phyloP scores from a whole-genome alignment of 53 echinoderm and acorn worm genomes.

The Arbacia lixula region DNA sequence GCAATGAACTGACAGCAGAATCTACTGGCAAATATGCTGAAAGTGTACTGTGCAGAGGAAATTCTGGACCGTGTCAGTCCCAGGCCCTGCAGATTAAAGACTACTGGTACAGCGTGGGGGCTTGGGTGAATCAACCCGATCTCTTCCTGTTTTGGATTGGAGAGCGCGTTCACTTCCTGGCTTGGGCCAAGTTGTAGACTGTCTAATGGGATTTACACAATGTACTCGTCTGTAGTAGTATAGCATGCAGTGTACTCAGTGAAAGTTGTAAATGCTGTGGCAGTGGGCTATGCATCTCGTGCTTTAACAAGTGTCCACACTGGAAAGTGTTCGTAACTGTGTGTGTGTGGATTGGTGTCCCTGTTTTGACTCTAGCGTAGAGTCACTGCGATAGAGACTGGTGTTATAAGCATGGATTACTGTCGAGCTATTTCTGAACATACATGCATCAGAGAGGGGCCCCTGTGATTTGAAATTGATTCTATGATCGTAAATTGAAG shows the following conservation, averaged over 20 bases:
- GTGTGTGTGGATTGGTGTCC: not conserved
- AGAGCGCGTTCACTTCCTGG: slow-evolving; percentile 24
- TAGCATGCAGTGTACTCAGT: not conserved
- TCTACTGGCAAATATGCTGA: not conserved
- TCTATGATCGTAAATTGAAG: too few species aligned
- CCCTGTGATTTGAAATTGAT: too few species aligned
- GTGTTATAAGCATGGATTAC: too few species aligned
- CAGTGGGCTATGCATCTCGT: too few species aligned
- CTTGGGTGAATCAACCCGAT: slow-evolving; percentile 41
- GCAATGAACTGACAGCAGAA: not conserved
- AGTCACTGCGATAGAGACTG: too few species aligned
- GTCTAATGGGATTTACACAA: not conserved
- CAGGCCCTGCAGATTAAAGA: not conserved
- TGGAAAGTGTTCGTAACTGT: too few species aligned
- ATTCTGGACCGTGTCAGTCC: not conserved
- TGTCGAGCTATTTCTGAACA: too few species aligned
- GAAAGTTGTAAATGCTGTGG: not conserved
- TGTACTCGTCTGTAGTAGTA: not conserved
- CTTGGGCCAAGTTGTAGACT: not conserved
- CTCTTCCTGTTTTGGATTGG: slow-evolving; percentile 49
- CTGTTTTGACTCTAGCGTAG: not conserved
- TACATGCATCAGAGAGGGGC: too few species aligned
- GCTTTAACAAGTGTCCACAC: too few species aligned
- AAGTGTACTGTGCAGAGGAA: not conserved
- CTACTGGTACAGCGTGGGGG: too few species aligned